phyloP scores from a whole-genome alignment of 2,797 vertebrate genomes.

The Pygocentrus nattereri region DNA sequence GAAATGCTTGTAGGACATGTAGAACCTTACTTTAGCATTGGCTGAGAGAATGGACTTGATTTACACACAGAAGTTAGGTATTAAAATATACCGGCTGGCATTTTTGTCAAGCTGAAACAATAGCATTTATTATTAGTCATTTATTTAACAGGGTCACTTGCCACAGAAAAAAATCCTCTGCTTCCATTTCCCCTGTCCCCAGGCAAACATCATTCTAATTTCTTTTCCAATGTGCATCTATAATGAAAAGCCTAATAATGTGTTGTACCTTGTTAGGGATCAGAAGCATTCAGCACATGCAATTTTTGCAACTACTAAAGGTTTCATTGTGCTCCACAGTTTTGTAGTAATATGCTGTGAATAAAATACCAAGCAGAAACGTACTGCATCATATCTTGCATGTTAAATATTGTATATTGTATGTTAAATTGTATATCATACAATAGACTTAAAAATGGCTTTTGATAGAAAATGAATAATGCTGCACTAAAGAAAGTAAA shows the following conservation, averaged over 20 bases:
- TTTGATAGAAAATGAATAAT: too few relatives aligned
- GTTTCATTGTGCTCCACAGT: neutral
- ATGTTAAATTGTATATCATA: neutral
- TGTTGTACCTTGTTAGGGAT: slow-evolving; percentile 7
- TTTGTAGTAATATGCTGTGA: neutral
- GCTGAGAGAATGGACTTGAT: too few relatives aligned
- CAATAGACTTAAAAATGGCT: neutral
- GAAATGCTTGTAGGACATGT: neutral
- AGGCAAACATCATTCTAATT: slow-evolving; percentile 12
- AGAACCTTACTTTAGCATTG: neutral
- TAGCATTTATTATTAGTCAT: slow-evolving; percentile 32
- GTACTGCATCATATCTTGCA: neutral
- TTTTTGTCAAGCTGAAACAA: slow-evolving; percentile 46
- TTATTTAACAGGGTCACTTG: slow-evolving; percentile 39
- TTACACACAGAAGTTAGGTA: neutral
- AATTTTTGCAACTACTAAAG: neutral
- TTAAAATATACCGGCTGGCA: slow-evolving; percentile 26
- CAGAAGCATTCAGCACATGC: neutral
- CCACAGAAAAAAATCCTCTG: slow-evolving; percentile 1
- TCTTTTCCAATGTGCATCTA: slow-evolving; percentile 7
- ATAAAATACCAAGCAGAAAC: neutral
- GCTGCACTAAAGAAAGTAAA: too few relatives aligned
- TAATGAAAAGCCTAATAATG: slow-evolving; percentile 26
- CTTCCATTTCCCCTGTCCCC: slow-evolving; percentile 21
- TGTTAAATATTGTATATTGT: too few relatives aligned